Evolutionary conservation across 2,797 vertebrate species (phyloP), one percentile per base, ranked within the genome.

Genomic region (Hypotaenidia okinawae): DNA sequence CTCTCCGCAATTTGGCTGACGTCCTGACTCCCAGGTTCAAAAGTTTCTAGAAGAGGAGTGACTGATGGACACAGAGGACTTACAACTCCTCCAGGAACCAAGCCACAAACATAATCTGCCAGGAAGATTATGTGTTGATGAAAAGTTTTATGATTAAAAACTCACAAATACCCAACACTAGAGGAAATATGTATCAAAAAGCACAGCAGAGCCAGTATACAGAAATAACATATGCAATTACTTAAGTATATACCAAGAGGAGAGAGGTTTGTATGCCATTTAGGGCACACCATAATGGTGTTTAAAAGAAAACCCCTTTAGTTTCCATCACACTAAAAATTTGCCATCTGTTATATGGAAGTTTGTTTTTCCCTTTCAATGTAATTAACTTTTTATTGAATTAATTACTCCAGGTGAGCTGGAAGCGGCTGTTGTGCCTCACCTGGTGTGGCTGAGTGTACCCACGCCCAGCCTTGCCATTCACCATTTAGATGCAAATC

Each of bases 321-420:
- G 33, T 78, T 95, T 94, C 62, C 72, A 89, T 83, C 66, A 54
- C 62, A 58, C 62, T 85, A 84, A 90, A 91, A 92, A 78, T 58
- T 87, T 85, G 58, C 93, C 94, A 97, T 96, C 94, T 96, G 91
- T 74, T 96, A 21, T 25, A 85, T 41, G 58, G 86, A 92, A 85
- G 90, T 80, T 91, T 93, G 80, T 66, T 94, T 89, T 83, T 37
- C 70, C 39, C 43, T 84, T 91, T 83, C 18, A 2, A 85, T 92
- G 90, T 94, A 96, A 96, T 95, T 96, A 96, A 95, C 81, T 93
- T 94, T 90, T 92, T 89, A 96, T 95, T 90, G 94, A 95, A 95
- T 94, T 96, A 97, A 96, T 96, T 95, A 95, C 86, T 87, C 64
- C 86, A 96, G 94, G 96, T 96, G 95, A 96, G 90, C 81, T 96